These are phyloP conservation scores for Nomada ruficornis DNA, from an alignment of 2,888 invertebrate species.

Conservation along the genomic window DNA sequence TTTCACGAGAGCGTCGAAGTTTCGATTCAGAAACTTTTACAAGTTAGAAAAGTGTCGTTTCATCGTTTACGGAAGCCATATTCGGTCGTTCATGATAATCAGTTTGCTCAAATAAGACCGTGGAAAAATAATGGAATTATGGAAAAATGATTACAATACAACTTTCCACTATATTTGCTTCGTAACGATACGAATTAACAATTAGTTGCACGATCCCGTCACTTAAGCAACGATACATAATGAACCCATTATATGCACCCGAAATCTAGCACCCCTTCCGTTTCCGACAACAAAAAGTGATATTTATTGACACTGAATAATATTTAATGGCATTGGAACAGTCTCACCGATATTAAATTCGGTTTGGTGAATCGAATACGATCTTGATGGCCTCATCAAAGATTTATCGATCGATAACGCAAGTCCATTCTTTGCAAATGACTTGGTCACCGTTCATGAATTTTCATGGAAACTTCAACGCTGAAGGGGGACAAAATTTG, in stretches of 20 bases:
- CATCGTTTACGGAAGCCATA: not conserved
- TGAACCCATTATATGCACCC: no score
- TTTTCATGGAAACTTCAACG: conserved; percentile 49
- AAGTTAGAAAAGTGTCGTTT: not conserved
- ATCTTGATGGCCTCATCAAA: not conserved
- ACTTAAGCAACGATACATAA: no score
- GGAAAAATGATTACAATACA: no score
- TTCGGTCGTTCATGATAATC: no score
- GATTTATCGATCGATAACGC: conserved; percentile 19
- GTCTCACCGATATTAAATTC: not conserved
- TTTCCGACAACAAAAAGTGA: no score
- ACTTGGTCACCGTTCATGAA: conserved; percentile 14
- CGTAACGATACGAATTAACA: no score
- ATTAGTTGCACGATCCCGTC: no score
- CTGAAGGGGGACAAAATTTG: not conserved
- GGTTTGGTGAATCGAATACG: not conserved
- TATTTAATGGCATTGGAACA: no score
- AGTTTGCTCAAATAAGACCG: not conserved
- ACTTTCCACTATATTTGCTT: no score
- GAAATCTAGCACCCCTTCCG: no score
- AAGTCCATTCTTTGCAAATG: conserved; percentile 54
- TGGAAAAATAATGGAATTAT: not conserved
- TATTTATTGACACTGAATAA: not conserved
- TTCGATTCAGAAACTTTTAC: not conserved
- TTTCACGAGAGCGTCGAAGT: not conserved